Evolutionary conservation across 1,140 invertebrate genomes (phyloP).

Genomic region (Trichonephila inaurata): DNA sequence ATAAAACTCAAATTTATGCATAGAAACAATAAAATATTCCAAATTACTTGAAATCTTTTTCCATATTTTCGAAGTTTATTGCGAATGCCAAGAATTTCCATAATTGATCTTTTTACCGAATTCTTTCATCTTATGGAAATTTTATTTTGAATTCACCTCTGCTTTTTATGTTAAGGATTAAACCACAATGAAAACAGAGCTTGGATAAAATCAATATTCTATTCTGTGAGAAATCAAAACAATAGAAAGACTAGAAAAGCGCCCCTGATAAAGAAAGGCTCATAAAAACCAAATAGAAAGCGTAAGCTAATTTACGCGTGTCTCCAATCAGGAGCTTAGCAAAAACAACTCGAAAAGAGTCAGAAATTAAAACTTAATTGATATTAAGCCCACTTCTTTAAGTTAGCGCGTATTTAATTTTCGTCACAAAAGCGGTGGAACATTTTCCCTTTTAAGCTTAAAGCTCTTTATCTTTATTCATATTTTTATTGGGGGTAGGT

Average conservation of each 20-base stretch:
- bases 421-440: constrained; percentile 16
- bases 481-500: constrained; percentile 35
- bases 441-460: constrained; percentile 55
- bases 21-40: too few species aligned
- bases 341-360: constrained; percentile 23
- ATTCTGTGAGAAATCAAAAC: neutral
- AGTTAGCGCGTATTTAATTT: neutral
- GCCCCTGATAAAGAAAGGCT: neutral
- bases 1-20: too few species aligned
- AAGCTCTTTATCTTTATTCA: constrained; percentile 34
- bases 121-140: neutral
- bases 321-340: neutral
- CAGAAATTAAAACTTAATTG: constrained; percentile 53
- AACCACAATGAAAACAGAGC: constrained; percentile 35
- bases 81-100: neutral
- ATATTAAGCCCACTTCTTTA: constrained; percentile 45
- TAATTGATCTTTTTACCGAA: neutral
- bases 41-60: neutral
- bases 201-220: neutral
- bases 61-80: neutral
- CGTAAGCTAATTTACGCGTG: constrained; percentile 51
- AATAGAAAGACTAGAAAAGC: neutral
- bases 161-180: constrained; percentile 17
- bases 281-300: constrained; percentile 54
- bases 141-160: neutral